These are phyloP conservation scores for Syngnathus rostellatus DNA, from an alignment of 2,797 vertebrate species.

Conservation along the genomic window DNA sequence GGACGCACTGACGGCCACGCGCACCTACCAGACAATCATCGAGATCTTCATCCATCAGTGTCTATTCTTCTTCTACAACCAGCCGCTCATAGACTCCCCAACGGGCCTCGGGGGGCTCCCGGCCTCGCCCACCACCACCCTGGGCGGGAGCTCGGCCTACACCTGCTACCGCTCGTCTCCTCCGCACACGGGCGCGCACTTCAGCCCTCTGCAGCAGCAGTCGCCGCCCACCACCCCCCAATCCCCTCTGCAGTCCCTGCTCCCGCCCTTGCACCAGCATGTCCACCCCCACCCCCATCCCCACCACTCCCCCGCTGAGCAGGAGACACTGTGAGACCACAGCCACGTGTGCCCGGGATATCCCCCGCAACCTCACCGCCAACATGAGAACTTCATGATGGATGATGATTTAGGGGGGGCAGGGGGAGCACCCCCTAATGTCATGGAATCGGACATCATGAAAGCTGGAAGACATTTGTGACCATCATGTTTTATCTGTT, in stretches of 20 bases:
- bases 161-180: constrained; percentile 68
- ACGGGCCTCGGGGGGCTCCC: constrained; percentile 74
- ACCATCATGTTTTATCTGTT: constrained; percentile 46
- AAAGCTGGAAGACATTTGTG: constrained; percentile 55
- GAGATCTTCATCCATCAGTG: constrained; percentile 95
- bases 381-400: constrained; percentile 31
- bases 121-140: constrained; percentile 67
- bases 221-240: constrained; percentile 82
- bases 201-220: constrained; percentile 77
- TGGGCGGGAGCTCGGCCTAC: constrained; percentile 61
- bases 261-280: constrained; percentile 75
- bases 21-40: constrained; percentile 98
- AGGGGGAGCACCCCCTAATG: neutral
- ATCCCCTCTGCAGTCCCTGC: constrained; percentile 77
- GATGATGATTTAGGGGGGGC: constrained; percentile 18
- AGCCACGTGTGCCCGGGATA: constrained; percentile 53
- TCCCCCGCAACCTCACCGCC: constrained; percentile 53
- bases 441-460: neutral
- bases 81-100: constrained; percentile 77
- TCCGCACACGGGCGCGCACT: constrained; percentile 58
- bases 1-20: constrained; percentile 91
- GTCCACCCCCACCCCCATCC: constrained; percentile 69
- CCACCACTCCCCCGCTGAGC: constrained; percentile 71
- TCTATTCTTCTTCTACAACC: constrained; percentile 92
- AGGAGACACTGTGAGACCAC: constrained; percentile 82